These are phyloP conservation scores for Dolichotis patagonum DNA, from an alignment of 2,113 vertebrate genomes.

Conservation along the genomic window DNA sequence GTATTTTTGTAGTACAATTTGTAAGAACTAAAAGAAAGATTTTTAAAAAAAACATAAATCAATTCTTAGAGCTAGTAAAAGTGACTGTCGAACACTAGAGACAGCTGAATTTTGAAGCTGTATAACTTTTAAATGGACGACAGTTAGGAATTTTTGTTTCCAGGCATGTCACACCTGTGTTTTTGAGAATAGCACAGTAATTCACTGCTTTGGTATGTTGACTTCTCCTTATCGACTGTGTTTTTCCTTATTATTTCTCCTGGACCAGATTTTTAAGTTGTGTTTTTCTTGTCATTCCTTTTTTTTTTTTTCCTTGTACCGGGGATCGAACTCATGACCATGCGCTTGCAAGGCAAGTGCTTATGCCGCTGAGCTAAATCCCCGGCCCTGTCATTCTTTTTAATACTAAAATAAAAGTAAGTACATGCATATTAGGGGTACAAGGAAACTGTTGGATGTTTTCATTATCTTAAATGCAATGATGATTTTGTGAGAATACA, in stretches of 20 bases:
- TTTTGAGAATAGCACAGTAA: background rate
- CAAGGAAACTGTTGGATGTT: background rate
- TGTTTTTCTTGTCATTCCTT: conserved; percentile 4
- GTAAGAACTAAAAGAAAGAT: conserved; percentile 26
- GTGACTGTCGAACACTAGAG: background rate
- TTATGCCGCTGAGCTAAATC: no score
- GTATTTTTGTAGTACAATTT: conserved; percentile 10
- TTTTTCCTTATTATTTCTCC: background rate
- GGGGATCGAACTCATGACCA: no score
- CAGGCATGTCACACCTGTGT: background rate
- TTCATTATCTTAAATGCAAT: background rate
- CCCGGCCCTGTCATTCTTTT: conserved; percentile 6
- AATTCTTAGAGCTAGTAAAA: background rate
- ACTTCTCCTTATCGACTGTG: background rate
- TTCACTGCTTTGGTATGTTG: background rate
- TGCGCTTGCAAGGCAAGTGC: no score
- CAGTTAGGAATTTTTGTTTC: background rate
- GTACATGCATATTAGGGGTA: background rate
- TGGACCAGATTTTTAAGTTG: background rate
- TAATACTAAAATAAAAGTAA: background rate
- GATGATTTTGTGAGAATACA: background rate
- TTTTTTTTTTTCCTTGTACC: no score
- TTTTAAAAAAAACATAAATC: conserved; percentile 45
- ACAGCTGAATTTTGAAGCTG: background rate
- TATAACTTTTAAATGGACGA: background rate